phyloP scores from a whole-genome alignment of 1,140 invertebrate species.

The Dryas iulia region DNA sequence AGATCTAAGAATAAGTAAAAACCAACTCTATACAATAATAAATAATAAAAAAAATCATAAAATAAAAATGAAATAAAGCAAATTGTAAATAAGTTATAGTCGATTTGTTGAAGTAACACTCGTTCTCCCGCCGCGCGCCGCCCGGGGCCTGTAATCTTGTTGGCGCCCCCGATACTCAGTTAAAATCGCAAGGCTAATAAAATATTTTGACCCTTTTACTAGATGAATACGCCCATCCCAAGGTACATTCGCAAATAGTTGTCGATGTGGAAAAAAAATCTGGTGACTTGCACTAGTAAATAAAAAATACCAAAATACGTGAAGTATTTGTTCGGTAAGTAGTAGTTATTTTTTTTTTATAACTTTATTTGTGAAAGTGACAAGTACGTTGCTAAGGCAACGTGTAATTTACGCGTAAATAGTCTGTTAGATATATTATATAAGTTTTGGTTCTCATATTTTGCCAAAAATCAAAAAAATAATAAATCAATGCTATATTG shows the following conservation, averaged over 20 bases:
- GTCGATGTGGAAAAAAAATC: background rate
- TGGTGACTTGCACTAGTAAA: background rate
- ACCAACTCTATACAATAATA: background rate
- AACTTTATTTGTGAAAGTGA: too few relatives aligned
- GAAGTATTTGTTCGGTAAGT: too few relatives aligned
- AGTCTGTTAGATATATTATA: too few relatives aligned
- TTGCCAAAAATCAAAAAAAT: too few relatives aligned
- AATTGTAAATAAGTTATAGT: slow-evolving; percentile 37
- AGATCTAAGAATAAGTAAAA: too few relatives aligned
- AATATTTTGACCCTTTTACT: slow-evolving; percentile 79
- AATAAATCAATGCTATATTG: too few relatives aligned
- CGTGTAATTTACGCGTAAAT: too few relatives aligned
- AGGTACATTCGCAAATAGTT: background rate
- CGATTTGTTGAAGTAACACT: slow-evolving; percentile 52
- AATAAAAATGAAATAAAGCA: background rate
- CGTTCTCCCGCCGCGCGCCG: slow-evolving; percentile 59
- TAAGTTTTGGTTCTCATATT: too few relatives aligned
- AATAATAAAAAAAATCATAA: background rate
- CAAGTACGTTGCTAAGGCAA: too few relatives aligned
- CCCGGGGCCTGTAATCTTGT: slow-evolving; percentile 70
- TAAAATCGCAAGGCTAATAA: slow-evolving; percentile 80
- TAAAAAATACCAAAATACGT: too few relatives aligned
- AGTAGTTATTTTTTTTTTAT: too few relatives aligned
- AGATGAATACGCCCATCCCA: slow-evolving; percentile 69
- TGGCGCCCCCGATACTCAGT: slow-evolving; percentile 67